Conservation (phyloP, 2,113 vertebrate genomes). For the Actinemys pallida region DNA sequence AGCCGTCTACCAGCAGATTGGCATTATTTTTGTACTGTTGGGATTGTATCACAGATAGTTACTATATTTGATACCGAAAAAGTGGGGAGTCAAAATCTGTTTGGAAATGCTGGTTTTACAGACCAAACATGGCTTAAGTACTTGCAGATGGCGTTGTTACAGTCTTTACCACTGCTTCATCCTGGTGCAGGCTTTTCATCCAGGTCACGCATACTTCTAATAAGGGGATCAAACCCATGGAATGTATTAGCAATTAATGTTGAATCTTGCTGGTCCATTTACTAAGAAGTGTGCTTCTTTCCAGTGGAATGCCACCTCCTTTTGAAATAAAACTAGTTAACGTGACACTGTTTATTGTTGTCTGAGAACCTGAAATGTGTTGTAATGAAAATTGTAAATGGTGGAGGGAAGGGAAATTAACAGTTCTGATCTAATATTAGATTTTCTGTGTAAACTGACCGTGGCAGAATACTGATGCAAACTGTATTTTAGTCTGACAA, state of each 20-base stretch:
- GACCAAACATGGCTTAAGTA: slow-evolving; percentile 28
- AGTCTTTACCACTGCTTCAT: slow-evolving; percentile 50
- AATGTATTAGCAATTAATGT: slow-evolving; percentile 75
- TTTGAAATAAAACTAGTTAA: slow-evolving; percentile 76
- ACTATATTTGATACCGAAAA: slow-evolving; percentile 18
- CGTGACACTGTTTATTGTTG: slow-evolving; percentile 66
- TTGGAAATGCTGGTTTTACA: slow-evolving; percentile 63
- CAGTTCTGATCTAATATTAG: slow-evolving; percentile 81
- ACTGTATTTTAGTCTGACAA: slow-evolving; percentile 88
- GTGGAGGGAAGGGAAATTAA: slow-evolving; percentile 72
- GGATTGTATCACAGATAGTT: slow-evolving; percentile 42
- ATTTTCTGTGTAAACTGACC: slow-evolving; percentile 82
- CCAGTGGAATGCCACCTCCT: slow-evolving; percentile 77
- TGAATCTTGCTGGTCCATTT: slow-evolving; percentile 72
- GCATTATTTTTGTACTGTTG: not conserved
- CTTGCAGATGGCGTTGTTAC: slow-evolving; percentile 41
- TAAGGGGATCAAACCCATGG: slow-evolving; percentile 66
- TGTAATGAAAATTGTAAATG: slow-evolving; percentile 78
- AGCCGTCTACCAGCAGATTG: slow-evolving; percentile 14
- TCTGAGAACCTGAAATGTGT: slow-evolving; percentile 77
- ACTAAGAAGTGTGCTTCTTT: slow-evolving; percentile 75
- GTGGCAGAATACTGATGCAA: slow-evolving; percentile 86
- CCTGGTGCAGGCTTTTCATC: slow-evolving; percentile 44
- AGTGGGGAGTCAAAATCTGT: slow-evolving; percentile 52
- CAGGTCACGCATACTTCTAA: slow-evolving; percentile 37